These are phyloP conservation scores for Neoascia interrupta DNA, from an alignment of 2,888 invertebrate genomes.

Conservation along the genomic window DNA sequence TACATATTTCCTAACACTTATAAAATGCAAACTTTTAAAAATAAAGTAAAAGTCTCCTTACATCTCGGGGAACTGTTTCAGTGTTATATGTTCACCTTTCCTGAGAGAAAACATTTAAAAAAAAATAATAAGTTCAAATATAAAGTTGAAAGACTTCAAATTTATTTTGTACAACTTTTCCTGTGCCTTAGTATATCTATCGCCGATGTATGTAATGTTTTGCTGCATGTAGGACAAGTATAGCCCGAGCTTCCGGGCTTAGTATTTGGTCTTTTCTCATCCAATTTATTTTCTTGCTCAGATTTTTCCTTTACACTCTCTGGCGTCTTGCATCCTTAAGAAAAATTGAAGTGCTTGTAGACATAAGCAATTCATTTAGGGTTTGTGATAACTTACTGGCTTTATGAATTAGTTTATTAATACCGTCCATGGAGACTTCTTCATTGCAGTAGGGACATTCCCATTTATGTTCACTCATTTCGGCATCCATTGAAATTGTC, in stretches of 20 bases:
- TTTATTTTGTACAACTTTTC: conserved; percentile 81
- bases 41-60: too few species aligned
- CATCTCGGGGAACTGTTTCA: too few species aligned
- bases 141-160: not conserved
- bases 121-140: too few species aligned
- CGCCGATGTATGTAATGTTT: conserved; percentile 86
- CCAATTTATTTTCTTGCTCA: conserved; percentile 74
- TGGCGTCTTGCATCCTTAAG: conserved; percentile 63
- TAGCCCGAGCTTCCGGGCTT: conserved; percentile 77
- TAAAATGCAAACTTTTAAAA: too few species aligned
- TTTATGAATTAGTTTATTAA: conserved; percentile 88
- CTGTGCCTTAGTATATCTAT: conserved; percentile 93
- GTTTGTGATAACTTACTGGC: conserved; percentile 57
- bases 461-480: conserved; percentile 85
- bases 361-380: conserved; percentile 22
- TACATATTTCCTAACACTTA: too few species aligned
- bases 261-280: not conserved
- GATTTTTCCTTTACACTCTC: conserved; percentile 72
- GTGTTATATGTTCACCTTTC: too few species aligned
- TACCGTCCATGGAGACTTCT: conserved; percentile 83
- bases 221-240: conserved; percentile 86
- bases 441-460: conserved; percentile 86
- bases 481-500: conserved; percentile 83
- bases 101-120: too few species aligned
- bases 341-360: too few species aligned